Evolutionary conservation across 1,140 invertebrate species (phyloP), one percentile per base, ranked within the genome.

Genomic region (Thrips palmi): DNA sequence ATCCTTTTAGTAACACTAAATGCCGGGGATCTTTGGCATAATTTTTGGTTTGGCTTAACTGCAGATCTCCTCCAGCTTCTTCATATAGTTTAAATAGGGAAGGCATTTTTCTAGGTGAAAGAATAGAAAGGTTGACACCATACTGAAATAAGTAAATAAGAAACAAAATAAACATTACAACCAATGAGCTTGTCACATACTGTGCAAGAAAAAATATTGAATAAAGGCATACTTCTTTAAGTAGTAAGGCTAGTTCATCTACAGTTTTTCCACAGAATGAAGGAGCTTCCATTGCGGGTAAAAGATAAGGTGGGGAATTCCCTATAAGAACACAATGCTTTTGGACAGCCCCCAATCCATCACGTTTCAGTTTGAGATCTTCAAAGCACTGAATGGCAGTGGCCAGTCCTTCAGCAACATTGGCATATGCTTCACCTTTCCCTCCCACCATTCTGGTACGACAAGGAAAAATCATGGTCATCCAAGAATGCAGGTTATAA

Each of bases 251-350:
- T 21, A 86, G 51, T 51, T 84, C 75, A 30, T 86, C 82, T 28
- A 71, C 63, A 14, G 65, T 68, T 47, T 76, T 65, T 29, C 78
- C 72, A 42, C 64, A 56, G 58, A 74, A 85, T 20, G 66, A 59
- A 47, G 67, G 68, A 11, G 71, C 72, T 57, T 91, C 85, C 52
- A 71, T 71, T 18, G 81, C 80, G 14, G 77, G 75, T 36, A 84
- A 68, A 33, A 74, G 70, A 55, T 91, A 92, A 0, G 85, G 85
- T 4, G 83, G 77, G 11, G 85, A 89, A 55, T 87, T 89, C 52
- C 83, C 88, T 14, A 92, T 65, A 10, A 92, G 56, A 35, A 93
- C 74, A 45, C 85, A 84, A 56, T 92, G 83, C 28, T 71, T 68
- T 47, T 74, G 67, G 4, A 60, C 47, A 18, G 44, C 33, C 53